A percentile compares a stretch with the other conserved stretches of the same genome.
Evolutionary conservation across 2,113 vertebrate genomes (phyloP).

Genomic region (Ciconia boyciana): DNA sequence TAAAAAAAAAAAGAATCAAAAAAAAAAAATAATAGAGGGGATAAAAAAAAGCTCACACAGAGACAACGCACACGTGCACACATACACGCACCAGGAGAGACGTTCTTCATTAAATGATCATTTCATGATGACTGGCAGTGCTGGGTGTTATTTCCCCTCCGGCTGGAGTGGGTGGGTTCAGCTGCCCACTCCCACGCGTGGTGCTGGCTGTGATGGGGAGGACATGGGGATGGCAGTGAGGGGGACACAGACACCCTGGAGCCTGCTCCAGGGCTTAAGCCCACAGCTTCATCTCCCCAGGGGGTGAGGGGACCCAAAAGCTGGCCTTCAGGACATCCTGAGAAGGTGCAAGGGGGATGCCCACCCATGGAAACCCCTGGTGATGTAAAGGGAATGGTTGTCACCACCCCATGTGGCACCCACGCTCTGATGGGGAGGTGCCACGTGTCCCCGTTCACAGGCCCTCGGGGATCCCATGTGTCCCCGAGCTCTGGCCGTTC

Average conservation of each 20-base stretch:
- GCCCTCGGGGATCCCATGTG: accelerated
- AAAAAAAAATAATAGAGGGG: constrained; percentile 29
- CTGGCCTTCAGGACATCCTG: neutral
- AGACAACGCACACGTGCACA: neutral
- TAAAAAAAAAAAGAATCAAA: constrained; percentile 17
- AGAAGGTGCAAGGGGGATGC: neutral
- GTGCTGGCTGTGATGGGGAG: neutral
- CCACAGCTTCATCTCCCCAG: neutral
- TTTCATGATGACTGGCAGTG: constrained; percentile 59
- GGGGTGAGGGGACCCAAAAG: accelerated
- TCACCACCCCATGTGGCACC: neutral
- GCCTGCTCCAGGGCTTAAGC: accelerated
- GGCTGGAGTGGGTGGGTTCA: neutral
- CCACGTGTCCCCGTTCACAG: accelerated
- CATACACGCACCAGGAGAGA: constrained; percentile 41
- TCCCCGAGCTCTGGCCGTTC: neutral
- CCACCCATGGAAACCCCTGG: neutral
- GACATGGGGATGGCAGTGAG: neutral
- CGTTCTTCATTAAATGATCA: constrained; percentile 73
- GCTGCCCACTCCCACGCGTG: accelerated
- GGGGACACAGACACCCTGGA: neutral
- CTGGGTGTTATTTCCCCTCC: neutral
- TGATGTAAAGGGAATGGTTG: neutral
- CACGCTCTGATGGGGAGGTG: accelerated
- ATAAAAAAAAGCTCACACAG: constrained; percentile 35